Percentiles rank a stretch among this genome's conserved stretches.
Evolutionary conservation across 2,888 invertebrate species (phyloP).

Genomic region (Cephus pygmeus): DNA sequence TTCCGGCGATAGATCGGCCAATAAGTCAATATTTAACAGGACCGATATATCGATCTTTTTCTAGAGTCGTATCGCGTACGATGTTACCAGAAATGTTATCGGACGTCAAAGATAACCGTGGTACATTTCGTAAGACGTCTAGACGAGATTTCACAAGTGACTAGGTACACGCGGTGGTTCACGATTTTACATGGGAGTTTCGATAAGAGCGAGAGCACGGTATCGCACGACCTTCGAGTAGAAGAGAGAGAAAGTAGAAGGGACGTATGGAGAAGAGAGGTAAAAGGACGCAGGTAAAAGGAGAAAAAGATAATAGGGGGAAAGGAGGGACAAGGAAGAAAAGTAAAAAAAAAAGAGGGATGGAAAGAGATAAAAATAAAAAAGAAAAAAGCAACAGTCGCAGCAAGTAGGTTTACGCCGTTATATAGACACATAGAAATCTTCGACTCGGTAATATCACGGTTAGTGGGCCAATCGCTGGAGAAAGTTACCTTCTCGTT

Average conservation of each 20-base stretch:
- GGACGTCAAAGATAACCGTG: neutral
- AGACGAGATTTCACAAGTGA: neutral
- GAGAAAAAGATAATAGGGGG: neutral
- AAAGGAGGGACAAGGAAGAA: neutral
- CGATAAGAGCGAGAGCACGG: neutral
- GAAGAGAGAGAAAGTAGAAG: neutral
- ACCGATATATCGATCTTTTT: neutral
- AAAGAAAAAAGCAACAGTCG: neutral
- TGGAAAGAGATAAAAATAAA: no score
- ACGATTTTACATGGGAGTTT: neutral
- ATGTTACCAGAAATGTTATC: neutral
- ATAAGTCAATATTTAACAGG: neutral
- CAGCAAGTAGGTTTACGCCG: neutral
- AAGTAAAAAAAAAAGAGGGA: neutral
- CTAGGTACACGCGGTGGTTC: neutral
- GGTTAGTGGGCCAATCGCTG: slow-evolving; percentile 62
- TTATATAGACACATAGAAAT: slow-evolving; percentile 43
- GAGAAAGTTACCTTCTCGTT: slow-evolving; percentile 59
- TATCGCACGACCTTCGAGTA: neutral
- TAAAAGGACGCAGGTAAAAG: neutral
- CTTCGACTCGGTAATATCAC: slow-evolving; percentile 57
- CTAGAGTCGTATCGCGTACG: neutral
- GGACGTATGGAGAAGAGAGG: neutral
- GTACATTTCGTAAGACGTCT: neutral
- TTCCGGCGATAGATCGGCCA: neutral